phyloP scores from a whole-genome alignment of 2,113 vertebrate genomes.

The Abramis brama region DNA sequence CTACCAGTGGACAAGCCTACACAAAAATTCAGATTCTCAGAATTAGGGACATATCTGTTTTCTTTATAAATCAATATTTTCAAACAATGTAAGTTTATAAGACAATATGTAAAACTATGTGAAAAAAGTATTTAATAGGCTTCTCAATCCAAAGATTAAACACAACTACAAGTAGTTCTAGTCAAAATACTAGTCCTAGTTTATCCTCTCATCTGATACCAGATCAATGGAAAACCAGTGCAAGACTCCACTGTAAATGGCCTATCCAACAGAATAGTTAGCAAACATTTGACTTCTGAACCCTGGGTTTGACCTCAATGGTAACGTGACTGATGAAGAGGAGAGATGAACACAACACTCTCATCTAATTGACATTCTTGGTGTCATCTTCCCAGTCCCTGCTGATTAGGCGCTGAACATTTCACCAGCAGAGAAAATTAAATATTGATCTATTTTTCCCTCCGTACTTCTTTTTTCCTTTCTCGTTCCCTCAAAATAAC shows the following conservation, averaged over 20 bases:
- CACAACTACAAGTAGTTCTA: too few species aligned
- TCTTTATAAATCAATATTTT: too few species aligned
- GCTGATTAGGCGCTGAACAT: conserved; percentile 76
- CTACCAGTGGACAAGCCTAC: too few species aligned
- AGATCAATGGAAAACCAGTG: not conserved
- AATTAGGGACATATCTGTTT: too few species aligned
- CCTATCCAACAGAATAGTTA: not conserved
- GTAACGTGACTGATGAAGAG: conserved; percentile 57
- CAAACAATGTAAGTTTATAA: too few species aligned
- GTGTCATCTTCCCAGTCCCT: conserved; percentile 74
- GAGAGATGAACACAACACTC: not conserved
- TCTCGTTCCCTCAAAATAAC: conserved; percentile 10
- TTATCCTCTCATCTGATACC: not conserved
- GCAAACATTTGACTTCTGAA: conserved; percentile 57
- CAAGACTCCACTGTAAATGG: not conserved
- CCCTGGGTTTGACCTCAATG: conserved; percentile 59
- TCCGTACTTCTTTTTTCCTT: not conserved
- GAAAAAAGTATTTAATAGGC: too few species aligned
- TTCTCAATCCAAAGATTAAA: too few species aligned
- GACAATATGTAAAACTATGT: too few species aligned
- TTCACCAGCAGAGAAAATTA: conserved; percentile 79
- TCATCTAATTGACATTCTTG: conserved; percentile 73
- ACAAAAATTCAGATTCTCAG: too few species aligned
- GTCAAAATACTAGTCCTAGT: too few species aligned
- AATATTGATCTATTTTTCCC: conserved; percentile 81